These are phyloP conservation scores for Sinocyclocheilus rhinocerous DNA, from an alignment of 2,113 vertebrate species.

Conservation along the genomic window DNA sequence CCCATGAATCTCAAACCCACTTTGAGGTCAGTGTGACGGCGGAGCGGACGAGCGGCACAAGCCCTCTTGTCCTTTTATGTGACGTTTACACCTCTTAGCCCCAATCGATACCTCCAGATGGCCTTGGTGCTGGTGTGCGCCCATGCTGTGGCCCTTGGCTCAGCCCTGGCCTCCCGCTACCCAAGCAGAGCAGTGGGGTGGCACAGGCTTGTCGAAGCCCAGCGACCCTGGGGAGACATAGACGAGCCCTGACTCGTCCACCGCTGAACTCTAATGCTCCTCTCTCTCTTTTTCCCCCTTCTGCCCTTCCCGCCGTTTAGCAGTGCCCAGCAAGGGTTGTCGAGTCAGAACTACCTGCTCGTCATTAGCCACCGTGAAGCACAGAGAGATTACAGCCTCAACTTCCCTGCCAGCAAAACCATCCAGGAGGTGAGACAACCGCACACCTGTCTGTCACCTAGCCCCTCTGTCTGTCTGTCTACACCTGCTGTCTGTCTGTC, in stretches of 20 bases:
- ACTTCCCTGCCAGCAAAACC: slow-evolving; percentile 98
- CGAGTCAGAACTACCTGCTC: slow-evolving; percentile 99
- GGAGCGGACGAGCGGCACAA: background rate
- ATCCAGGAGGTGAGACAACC: slow-evolving; percentile 92
- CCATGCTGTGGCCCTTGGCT: slow-evolving; percentile 52
- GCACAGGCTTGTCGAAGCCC: slow-evolving; percentile 62
- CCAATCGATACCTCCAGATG: slow-evolving; percentile 45
- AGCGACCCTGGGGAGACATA: slow-evolving; percentile 65
- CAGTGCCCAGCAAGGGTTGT: slow-evolving; percentile 94
- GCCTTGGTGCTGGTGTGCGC: slow-evolving; percentile 33
- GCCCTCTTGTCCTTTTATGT: slow-evolving; percentile 32
- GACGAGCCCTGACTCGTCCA: slow-evolving; percentile 89
- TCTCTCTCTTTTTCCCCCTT: slow-evolving; percentile 10
- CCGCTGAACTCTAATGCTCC: slow-evolving; percentile 76
- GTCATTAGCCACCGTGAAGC: slow-evolving; percentile 96
- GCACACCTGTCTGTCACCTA: slow-evolving; percentile 36
- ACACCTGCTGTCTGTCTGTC: slow-evolving; percentile 13
- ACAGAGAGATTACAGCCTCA: slow-evolving; percentile 98
- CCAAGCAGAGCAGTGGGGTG: slow-evolving; percentile 48
- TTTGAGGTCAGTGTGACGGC: slow-evolving; percentile 20
- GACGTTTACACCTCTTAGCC: slow-evolving; percentile 39
- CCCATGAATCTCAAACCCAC: slow-evolving; percentile 41
- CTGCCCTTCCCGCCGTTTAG: slow-evolving; percentile 37
- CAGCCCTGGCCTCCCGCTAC: slow-evolving; percentile 75
- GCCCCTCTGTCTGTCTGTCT: slow-evolving; percentile 29